Conservation (phyloP, 2,797 vertebrate species). For the Labeo calbasu region DNA sequence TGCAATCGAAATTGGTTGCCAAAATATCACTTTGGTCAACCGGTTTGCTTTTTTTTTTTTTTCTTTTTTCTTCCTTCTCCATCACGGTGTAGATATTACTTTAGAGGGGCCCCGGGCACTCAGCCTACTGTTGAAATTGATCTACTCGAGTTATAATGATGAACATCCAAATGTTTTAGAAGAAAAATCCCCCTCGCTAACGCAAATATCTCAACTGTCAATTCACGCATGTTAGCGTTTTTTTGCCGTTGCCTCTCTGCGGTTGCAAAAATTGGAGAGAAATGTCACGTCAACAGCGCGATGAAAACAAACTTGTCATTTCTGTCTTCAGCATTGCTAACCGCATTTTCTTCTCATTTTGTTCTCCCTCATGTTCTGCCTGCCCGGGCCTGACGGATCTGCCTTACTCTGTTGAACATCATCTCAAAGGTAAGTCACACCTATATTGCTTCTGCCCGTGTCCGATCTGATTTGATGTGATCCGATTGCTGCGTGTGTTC, state of each 20-base stretch:
- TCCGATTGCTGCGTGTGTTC: conserved; percentile 54
- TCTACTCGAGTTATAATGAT: conserved; percentile 39
- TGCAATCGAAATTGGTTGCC: conserved; percentile 14
- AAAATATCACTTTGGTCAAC: conserved; percentile 38
- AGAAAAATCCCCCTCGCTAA: conserved; percentile 31
- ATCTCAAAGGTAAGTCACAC: conserved; percentile 68
- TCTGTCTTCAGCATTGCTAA: conserved; percentile 38
- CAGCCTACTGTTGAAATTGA: conserved; percentile 24
- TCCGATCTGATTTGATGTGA: conserved; percentile 49
- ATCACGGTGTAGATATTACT: not conserved
- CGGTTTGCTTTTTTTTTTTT: not conserved
- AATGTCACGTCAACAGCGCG: conserved; percentile 33
- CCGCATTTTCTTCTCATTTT: conserved; percentile 42
- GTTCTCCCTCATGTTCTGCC: conserved; percentile 56
- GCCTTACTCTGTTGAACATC: conserved; percentile 45
- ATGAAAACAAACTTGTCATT: conserved; percentile 42
- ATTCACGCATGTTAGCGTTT: not conserved
- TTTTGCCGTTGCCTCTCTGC: not conserved
- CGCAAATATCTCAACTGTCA: conserved; percentile 36
- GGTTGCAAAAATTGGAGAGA: conserved; percentile 7
- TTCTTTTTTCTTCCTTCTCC: too few species aligned
- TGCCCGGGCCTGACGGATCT: conserved; percentile 49
- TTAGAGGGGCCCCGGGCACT: not conserved
- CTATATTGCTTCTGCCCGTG: conserved; percentile 46
- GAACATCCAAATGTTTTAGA: conserved; percentile 31